Evolutionary conservation across 2,888 invertebrate genomes (phyloP).

Genomic region (Boloria selene): DNA sequence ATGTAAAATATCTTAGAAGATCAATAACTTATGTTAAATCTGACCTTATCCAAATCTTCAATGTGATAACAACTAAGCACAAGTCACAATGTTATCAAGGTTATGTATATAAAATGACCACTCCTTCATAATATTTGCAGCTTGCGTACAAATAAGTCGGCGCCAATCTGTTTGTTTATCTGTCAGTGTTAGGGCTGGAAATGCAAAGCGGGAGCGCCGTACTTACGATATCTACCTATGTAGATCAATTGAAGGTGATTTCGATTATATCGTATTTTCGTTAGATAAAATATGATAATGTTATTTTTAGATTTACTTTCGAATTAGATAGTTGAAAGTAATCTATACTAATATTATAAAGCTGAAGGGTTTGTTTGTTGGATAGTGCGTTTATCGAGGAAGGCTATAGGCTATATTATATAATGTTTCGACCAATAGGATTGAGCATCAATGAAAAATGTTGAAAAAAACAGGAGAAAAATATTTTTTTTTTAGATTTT

Average conservation of each 20-base stretch:
- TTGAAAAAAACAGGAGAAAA: no score
- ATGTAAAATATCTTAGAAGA: no score
- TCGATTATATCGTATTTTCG: background rate
- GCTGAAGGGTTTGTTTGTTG: no score
- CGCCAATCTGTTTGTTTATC: constrained; percentile 36
- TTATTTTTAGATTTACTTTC: background rate
- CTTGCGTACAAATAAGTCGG: constrained; percentile 30
- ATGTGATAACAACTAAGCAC: constrained; percentile 7
- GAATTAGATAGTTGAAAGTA: background rate
- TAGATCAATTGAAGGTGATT: background rate
- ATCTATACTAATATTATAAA: no score
- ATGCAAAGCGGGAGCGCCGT: constrained; percentile 1
- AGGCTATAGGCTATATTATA: no score
- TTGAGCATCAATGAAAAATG: no score
- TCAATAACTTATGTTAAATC: constrained; percentile 9
- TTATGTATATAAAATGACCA: constrained; percentile 2
- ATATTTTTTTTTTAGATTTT: no score
- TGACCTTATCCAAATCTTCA: constrained; percentile 1
- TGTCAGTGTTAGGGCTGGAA: constrained; percentile 20
- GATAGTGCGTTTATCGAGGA: no score
- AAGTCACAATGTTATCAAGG: constrained; percentile 1
- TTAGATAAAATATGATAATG: no score
- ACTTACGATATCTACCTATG: constrained; percentile 1
- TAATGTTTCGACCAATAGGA: no score
- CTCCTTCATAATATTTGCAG: constrained; percentile 33